Base-by-base conservation (phyloP, 2,797 vertebrate species). In the Catharus ustulatus region DNA sequence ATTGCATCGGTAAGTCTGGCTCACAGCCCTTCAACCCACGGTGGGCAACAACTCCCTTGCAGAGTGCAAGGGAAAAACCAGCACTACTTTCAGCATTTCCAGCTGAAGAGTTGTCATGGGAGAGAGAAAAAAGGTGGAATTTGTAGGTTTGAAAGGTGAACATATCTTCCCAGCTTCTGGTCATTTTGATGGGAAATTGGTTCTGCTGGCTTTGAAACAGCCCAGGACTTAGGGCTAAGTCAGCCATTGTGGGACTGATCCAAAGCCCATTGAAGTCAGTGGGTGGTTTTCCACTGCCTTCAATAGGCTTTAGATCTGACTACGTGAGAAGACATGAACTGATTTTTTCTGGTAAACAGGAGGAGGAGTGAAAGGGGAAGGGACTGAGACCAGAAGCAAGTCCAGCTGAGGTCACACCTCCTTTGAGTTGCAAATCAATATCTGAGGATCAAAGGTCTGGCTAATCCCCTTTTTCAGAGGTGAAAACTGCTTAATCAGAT, bases 1-100 rank as follows among this genome's bases (percentile, higher is more conserved):
- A 99, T 96, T 99, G 99, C 75, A 64, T 99, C 1, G 99, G 99
- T 99, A 96, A 98, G 99, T 98, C 59, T 48, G 3, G 49, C 79
- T 34, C 30, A 4, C 30, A 86, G 54, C 49, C 32, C 51, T 75
- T 75, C 38, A 13, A 36, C 64, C 55, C 64, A 22, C 0, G 5
- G 49, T 29, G 84, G 84, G 66, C 36, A 43, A 11, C 54, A 54
- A 1, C 34, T 20, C 55, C 55, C 40, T 20, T 3, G 2, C 42
- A 49, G 49, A 71, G 45, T 0, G 32, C 49, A 43, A 81, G 76
- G 27, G 6, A 15, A 73, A 92, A 85, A 82, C 5, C 74, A 87
- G 68, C 80, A 76, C 34, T 8, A 52, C 85, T 88, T 87, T 40
- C 89, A 79, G 36, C 46, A 71, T 82, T 93, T 88, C 73, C 69